These are phyloP conservation scores for Acleris laterana DNA, from an alignment of 2,888 invertebrate species.

Conservation along the genomic window DNA sequence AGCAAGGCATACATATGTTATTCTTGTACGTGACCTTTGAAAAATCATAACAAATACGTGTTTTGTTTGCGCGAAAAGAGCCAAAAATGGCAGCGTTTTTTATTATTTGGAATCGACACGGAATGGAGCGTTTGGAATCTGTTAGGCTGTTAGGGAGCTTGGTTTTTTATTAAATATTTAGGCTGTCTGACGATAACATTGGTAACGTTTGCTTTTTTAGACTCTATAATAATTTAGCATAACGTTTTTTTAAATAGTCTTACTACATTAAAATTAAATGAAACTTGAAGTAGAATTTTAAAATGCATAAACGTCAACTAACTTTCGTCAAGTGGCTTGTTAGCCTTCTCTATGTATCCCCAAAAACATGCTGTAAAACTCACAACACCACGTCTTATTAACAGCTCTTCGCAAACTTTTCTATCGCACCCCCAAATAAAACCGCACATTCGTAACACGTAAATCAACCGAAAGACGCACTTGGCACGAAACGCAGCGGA, in stretches of 20 bases:
- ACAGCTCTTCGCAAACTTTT: background rate
- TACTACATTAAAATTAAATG: too few species aligned
- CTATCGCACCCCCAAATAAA: conserved; percentile 16
- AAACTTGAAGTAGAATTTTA: too few species aligned
- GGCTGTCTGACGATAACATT: background rate
- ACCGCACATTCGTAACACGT: conserved; percentile 9
- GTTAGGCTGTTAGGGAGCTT: conserved; percentile 23
- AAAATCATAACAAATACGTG: conserved; percentile 21
- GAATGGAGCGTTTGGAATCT: conserved; percentile 13
- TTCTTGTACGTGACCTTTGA: conserved; percentile 59
- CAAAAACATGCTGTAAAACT: background rate
- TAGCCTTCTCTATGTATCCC: too few species aligned
- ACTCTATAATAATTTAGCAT: too few species aligned
- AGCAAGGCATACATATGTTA: conserved; percentile 54
- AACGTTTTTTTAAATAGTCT: too few species aligned
- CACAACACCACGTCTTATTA: background rate
- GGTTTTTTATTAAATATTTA: conserved; percentile 26
- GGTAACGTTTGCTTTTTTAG: too few species aligned
- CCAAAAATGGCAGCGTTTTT: conserved; percentile 29
- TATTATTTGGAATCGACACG: conserved; percentile 28
- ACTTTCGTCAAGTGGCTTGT: too few species aligned
- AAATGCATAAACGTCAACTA: too few species aligned
- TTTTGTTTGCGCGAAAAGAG: conserved; percentile 30
- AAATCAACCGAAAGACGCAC: conserved; percentile 50
- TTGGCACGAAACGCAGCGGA: conserved; percentile 67